Percentiles rank a stretch among this genome's conserved stretches.
Evolutionary conservation across 2,888 invertebrate species (phyloP).

Genomic region (Bombylius discolor): DNA sequence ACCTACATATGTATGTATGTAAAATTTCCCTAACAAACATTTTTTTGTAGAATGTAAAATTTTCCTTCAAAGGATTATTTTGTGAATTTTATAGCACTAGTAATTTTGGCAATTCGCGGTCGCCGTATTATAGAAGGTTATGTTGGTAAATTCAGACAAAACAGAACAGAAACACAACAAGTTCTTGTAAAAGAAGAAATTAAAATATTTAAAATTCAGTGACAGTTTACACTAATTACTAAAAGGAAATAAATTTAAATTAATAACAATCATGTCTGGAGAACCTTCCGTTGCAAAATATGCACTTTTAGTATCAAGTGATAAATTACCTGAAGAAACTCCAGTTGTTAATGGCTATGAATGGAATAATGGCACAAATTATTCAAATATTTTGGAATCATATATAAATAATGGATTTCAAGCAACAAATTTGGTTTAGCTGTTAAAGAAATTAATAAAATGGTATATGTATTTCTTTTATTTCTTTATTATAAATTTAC

Average conservation of each 20-base stretch:
- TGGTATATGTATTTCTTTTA: constrained; percentile 50
- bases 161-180: neutral
- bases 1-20: too few relatives aligned
- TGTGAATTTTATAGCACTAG: too few relatives aligned
- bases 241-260: neutral
- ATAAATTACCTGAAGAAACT: constrained; percentile 50
- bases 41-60: too few relatives aligned
- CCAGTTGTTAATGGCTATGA: constrained; percentile 76
- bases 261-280: constrained; percentile 19
- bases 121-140: too few relatives aligned
- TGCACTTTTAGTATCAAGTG: constrained; percentile 59
- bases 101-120: too few relatives aligned
- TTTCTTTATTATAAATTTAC: too few relatives aligned
- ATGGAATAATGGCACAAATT: constrained; percentile 81
- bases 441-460: constrained; percentile 80
- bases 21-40: too few relatives aligned
- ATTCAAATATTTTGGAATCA: constrained; percentile 65
- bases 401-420: constrained; percentile 87
- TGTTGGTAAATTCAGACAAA: too few relatives aligned
- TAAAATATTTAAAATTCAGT: too few relatives aligned
- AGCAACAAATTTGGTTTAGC: constrained; percentile 88
- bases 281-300: constrained; percentile 46
- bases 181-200: too few relatives aligned
- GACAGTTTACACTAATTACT: too few relatives aligned
- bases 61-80: too few relatives aligned